Conservation (phyloP, 2,113 vertebrate species). For the Ondatra zibethicus region DNA sequence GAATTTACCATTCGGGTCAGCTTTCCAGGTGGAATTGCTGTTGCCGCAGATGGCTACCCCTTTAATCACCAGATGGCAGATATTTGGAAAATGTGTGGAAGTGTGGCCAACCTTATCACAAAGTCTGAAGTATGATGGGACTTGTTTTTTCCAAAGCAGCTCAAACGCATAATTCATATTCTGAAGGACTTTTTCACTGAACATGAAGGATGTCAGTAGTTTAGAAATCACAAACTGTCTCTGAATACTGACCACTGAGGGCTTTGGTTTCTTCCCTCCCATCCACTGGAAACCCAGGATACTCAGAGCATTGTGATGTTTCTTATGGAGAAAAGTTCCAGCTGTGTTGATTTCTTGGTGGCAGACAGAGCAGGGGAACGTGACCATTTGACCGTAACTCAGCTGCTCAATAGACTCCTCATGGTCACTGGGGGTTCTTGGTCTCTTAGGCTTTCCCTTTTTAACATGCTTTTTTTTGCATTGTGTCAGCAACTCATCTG, state of each 20-base stretch:
- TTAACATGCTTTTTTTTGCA: fast-evolving
- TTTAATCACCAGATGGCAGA: conserved; percentile 77
- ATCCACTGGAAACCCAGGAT: conserved; percentile 55
- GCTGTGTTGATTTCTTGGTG: neutral
- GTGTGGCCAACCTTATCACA: neutral
- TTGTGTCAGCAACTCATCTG: fast-evolving
- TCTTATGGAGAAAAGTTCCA: conserved; percentile 77
- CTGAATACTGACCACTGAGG: neutral
- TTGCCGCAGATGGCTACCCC: conserved; percentile 80
- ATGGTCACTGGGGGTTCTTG: fast-evolving
- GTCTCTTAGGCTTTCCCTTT: neutral
- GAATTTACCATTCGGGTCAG: conserved; percentile 81
- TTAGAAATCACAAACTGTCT: conserved; percentile 72
- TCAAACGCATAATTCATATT: conserved; percentile 79
- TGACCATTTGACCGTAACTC: fast-evolving
- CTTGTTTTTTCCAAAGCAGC: conserved; percentile 68
- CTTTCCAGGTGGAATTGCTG: conserved; percentile 82
- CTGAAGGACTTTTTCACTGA: conserved; percentile 67
- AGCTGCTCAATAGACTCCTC: fast-evolving
- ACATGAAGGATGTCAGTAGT: conserved; percentile 37
- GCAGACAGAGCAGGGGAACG: conserved; percentile 80
- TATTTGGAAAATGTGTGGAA: conserved; percentile 17
- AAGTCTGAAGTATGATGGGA: neutral
- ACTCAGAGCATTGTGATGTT: conserved; percentile 73
- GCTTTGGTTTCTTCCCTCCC: neutral